phyloP scores from a whole-genome alignment of 2,113 vertebrate species.

The Heterotilapia buettikoferi region DNA sequence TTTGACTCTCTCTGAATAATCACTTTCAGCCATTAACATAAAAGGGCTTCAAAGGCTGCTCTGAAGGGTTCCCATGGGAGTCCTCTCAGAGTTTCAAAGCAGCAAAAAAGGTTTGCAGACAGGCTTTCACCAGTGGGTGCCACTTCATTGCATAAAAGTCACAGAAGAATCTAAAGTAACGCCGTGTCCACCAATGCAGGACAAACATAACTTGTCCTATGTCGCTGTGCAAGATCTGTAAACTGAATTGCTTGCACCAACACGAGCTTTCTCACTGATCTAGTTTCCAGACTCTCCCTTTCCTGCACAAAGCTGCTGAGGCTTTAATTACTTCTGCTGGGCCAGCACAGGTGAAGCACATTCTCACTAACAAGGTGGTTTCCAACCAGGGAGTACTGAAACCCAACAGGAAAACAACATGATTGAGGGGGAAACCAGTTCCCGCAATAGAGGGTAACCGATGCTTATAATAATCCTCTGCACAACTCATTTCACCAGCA shows the following conservation, averaged over 20 bases:
- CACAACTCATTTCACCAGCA: slow-evolving; percentile 18
- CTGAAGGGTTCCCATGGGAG: slow-evolving; percentile 33
- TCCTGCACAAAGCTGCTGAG: slow-evolving; percentile 3
- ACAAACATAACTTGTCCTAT: slow-evolving; percentile 18
- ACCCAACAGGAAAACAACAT: slow-evolving; percentile 40
- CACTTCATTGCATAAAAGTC: slow-evolving; percentile 19
- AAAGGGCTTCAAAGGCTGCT: slow-evolving; percentile 36
- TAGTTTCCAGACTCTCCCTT: slow-evolving; percentile 31
- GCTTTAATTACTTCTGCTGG: slow-evolving; percentile 60
- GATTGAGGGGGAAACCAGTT: slow-evolving; percentile 13
- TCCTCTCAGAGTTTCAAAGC: slow-evolving; percentile 25
- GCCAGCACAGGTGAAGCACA: slow-evolving; percentile 57
- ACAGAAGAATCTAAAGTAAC: background rate
- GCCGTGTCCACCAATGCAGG: background rate
- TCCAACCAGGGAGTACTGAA: slow-evolving; percentile 43
- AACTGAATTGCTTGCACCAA: slow-evolving; percentile 25
- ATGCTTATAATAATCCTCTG: slow-evolving; percentile 23
- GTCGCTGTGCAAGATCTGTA: slow-evolving; percentile 4
- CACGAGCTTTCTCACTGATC: slow-evolving; percentile 40
- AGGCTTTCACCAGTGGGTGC: slow-evolving; percentile 16
- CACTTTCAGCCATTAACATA: slow-evolving; percentile 36
- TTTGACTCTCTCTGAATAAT: slow-evolving; percentile 15
- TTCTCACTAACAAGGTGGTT: slow-evolving; percentile 62
- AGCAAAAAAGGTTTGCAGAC: slow-evolving; percentile 13
- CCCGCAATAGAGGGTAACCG: slow-evolving; percentile 18